phyloP scores from a whole-genome alignment of 2,113 vertebrate species.

The Rhea pennata region DNA sequence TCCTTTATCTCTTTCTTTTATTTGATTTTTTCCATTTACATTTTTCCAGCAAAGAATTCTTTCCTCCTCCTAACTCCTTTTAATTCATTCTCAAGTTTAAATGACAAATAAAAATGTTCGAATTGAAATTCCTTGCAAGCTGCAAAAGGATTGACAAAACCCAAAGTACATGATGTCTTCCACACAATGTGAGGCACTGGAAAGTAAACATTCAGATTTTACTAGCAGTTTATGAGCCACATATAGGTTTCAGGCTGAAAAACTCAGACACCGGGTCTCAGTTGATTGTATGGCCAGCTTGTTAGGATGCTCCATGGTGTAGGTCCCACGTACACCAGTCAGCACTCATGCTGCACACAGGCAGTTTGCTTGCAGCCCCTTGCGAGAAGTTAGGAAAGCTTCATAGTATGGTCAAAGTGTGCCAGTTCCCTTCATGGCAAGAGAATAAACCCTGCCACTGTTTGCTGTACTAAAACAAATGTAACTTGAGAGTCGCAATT shows the following conservation, averaged over 20 bases:
- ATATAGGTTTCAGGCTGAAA: background rate
- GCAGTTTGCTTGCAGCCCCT: background rate
- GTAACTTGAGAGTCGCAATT: background rate
- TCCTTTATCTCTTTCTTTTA: constrained; percentile 21
- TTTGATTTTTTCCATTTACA: background rate
- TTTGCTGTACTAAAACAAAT: background rate
- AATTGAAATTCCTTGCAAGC: background rate
- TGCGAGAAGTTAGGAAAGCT: background rate
- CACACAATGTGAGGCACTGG: background rate
- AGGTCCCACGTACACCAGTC: background rate
- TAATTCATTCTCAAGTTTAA: background rate
- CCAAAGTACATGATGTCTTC: background rate
- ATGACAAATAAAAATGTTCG: background rate
- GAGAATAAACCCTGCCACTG: background rate
- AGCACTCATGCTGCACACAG: background rate
- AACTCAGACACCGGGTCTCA: background rate
- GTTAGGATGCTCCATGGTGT: fast-evolving
- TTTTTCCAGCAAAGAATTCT: constrained; percentile 5
- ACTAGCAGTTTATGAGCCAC: background rate
- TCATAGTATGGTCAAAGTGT: background rate
- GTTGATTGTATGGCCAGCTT: background rate
- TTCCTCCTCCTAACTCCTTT: background rate
- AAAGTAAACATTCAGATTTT: background rate
- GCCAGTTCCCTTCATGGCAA: background rate
- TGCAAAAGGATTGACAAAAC: background rate